Evolutionary conservation across 2,888 invertebrate genomes (phyloP), one percentile per base, ranked within the genome.

Genomic region (Cordilura impudica): DNA sequence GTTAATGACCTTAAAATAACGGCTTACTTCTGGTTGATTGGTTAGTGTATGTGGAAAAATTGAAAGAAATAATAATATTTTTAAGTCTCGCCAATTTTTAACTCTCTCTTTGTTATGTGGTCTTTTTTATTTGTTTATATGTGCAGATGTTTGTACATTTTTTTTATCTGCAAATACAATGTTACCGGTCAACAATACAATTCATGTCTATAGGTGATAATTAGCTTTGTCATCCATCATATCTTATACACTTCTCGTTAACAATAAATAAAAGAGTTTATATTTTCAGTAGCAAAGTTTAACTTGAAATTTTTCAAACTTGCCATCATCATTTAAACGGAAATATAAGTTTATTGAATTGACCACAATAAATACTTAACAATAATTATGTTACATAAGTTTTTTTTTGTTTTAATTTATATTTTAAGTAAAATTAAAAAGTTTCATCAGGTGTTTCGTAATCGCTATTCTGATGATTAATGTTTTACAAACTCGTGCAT

Each of bases 1-100:
- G 86, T 86, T 86, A 84, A 86, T 83, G 84, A 86, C 87, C 87
- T 86, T 85, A 83, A 84, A 85, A 84, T 86, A 86, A 87, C 86
- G 87, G 86, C 84, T 53, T 43, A 39, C 51, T 45, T 60, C 83
- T 84, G 47, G 26, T 66, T 60, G 43, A 61, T 72, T 72, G 58
- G 65, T 53, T 72, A 26, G 49, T 60, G 18, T n/a, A n/a, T 39
- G 35, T 39, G 12, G 35, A n/a, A 39, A 39, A 39, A 39, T n/a
- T 39, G 4, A 39, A 39, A 39, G 35, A 39, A 39, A 39, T n/a
- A 35, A 39, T 26, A 26, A 4, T n/a, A n/a, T 12, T 39, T 39
- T 39, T n/a, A 39, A 39, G n/a, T 39, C 35, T 39, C n/a, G 35
- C n/a, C 35, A 39, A n/a, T 1, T 39, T 39, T 39, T 39, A 39